phyloP scores from a whole-genome alignment of 37 sponge, comb jelly and placozoan species.

The Lycopodina hypogea region DNA sequence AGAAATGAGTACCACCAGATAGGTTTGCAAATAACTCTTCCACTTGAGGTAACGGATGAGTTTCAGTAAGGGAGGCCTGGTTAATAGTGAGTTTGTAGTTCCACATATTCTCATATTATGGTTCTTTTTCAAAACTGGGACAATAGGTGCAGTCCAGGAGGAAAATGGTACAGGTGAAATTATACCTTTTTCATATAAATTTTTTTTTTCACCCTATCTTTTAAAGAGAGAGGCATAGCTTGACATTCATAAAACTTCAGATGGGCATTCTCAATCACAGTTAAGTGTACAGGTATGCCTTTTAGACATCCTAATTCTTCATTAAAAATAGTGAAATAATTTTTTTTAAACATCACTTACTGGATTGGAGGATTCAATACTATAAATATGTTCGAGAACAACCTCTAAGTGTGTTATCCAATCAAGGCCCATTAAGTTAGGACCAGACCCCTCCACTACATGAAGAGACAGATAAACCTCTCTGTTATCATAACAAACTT shows the following conservation, averaged over 20 bases:
- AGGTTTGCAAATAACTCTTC: slow-evolving; percentile 35
- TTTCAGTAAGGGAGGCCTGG: slow-evolving; percentile 13
- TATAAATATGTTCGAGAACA: neutral
- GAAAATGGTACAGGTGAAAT: slow-evolving; percentile 26
- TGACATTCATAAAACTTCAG: slow-evolving; percentile 27
- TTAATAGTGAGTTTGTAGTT: slow-evolving; percentile 60
- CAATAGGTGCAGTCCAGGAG: slow-evolving; percentile 56
- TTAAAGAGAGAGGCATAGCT: slow-evolving; percentile 4
- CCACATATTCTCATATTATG: slow-evolving; percentile 41
- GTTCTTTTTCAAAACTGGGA: slow-evolving; percentile 48
- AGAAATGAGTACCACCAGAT: slow-evolving; percentile 25
- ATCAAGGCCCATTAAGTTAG: slow-evolving; percentile 47
- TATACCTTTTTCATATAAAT: slow-evolving; percentile 26
- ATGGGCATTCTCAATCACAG: neutral
- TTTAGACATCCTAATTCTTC: slow-evolving; percentile 29
- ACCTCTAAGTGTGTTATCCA: slow-evolving; percentile 17
- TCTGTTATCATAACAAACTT: slow-evolving; percentile 15
- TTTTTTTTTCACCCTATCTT: slow-evolving; percentile 3
- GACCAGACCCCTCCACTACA: slow-evolving; percentile 43
- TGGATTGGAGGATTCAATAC: neutral
- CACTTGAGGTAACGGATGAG: slow-evolving; percentile 42
- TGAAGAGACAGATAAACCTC: neutral
- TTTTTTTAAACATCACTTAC: neutral
- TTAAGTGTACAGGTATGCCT: slow-evolving; percentile 1
- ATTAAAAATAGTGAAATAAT: slow-evolving; percentile 14